Base-by-base conservation (phyloP, 92 coral and sea anemone species). In the Porites evermanni region DNA sequence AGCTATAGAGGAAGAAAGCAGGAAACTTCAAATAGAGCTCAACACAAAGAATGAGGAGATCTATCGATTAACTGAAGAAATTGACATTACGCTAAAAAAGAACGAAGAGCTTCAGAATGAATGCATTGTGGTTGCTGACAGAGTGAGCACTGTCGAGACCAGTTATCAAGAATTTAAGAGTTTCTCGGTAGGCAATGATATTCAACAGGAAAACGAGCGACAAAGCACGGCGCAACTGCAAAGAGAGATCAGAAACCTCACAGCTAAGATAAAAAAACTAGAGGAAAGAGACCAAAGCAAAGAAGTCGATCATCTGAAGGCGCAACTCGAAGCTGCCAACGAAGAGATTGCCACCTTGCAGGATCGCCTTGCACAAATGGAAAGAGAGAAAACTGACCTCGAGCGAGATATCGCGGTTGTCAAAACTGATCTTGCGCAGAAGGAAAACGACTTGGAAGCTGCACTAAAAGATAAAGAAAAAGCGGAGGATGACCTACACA, bases 291-390 rank as follows among this genome's bases (percentile, higher is more conserved):
- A 94, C 59, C 89, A 91, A 75, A 88, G 91, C 85, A 94, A 93
- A 81, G 99, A 97, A 82, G 80, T 93, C 47, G 99, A 97, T 72
- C 91, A 93, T 76, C 87, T 97, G 87, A 90, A 92, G 81, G 99
- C 95, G 24, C 95, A 95, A 67, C 89, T 93, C 18, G 99, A 94
- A 32, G 96, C 90, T 29, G 96, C 93, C 14, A 87, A 85, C 50
- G 96, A 94, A 69, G 88, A 92, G 58, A 78, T 93, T 59, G 91
- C 77, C 44, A 91, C 90, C 56, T 88, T 94, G 19, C 77, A 75
- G 12, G 89, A 88, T 53, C 94, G 92, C 60, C 84, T 93, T 17
- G 94, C 91, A 53, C 85, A 89, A 44, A 90, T 94, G 13, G 96
- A 93, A 77, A 94, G 94, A 0, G 98, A 94, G 72, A 94, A 93